Base-by-base conservation (phyloP, 2,113 vertebrate species). In the Colinus virginianus region DNA sequence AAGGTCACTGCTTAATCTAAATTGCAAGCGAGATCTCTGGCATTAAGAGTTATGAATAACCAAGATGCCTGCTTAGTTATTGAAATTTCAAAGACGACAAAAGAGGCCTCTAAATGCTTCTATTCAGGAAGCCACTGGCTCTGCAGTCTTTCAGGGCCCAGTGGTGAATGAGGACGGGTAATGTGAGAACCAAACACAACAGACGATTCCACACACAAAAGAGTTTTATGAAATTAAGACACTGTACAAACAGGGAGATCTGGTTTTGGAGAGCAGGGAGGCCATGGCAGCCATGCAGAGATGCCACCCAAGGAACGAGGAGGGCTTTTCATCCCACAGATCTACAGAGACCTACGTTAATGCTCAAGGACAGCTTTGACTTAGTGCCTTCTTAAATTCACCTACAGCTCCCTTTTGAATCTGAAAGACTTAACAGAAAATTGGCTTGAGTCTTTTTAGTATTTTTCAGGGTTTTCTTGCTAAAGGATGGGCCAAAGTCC, bases 21-120 rank as follows among this genome's bases (percentile, higher is more conserved):
- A 93, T 85, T 82, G 81, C 92, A 79, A 93, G 91, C 23, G 88
- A 91, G 87, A 86, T 90, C 84, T 80, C 81, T 38, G 75, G 72
- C 77, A 79, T 61, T 77, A 94, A 20, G 59, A 90, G 67, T 88
- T 94, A 88, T 78, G 92, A 87, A 94, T 87, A 78, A 88, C 4
- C 82, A 68, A 61, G 55, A 78, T 34, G 63, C 32, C 76, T 68
- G 53, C 79, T 93, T 43, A 87, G 78, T 76, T 82, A 95, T 18
- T 89, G 93, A 87, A 83, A 80, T 71, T 2, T 75, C 59, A 49
- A 23, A 25, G 90, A 71, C 7, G 87, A 95, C 88, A 93, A 92
- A 94, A 66, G 78, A 53, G 61, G 89, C 68, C 88, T 32, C 84
- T 16, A 74, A 72, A 23, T 7, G 1, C 46, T 3, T 75, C 76